A percentile compares a stretch with the other conserved stretches of the same genome.
These are phyloP conservation scores for Megathymus violae DNA, from an alignment of 1,140 invertebrate species.

Conservation along the genomic window DNA sequence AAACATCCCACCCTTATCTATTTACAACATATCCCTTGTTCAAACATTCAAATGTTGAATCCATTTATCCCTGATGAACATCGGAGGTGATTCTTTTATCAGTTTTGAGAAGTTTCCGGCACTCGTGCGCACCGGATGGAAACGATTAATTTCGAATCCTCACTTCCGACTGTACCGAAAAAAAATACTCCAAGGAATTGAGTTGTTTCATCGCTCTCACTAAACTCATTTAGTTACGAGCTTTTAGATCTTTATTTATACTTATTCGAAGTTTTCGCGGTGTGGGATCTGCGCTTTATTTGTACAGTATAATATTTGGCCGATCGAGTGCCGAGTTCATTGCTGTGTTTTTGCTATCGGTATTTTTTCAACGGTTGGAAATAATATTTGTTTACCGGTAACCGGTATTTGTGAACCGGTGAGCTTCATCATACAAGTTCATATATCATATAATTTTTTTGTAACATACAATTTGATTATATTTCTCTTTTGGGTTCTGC, in stretches of 20 bases:
- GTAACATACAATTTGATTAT: too few species aligned
- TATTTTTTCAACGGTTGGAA: too few species aligned
- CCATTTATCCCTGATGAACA: slow-evolving; percentile 7
- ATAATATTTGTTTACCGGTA: too few species aligned
- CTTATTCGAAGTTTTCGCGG: background rate
- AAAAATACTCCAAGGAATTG: slow-evolving; percentile 43
- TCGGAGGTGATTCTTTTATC: slow-evolving; percentile 53
- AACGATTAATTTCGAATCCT: slow-evolving; percentile 57
- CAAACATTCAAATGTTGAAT: slow-evolving; percentile 33
- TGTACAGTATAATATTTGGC: too few species aligned
- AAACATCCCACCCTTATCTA: too few species aligned
- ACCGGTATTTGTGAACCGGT: too few species aligned
- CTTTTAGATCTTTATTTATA: background rate
- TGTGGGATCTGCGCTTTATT: background rate
- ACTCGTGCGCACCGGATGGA: slow-evolving; percentile 59
- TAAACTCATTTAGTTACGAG: slow-evolving; percentile 11
- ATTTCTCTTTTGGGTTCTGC: too few species aligned
- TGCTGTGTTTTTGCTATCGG: too few species aligned
- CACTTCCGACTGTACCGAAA: slow-evolving; percentile 48
- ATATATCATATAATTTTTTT: too few species aligned
- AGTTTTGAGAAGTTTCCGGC: slow-evolving; percentile 58
- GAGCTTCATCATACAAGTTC: too few species aligned
- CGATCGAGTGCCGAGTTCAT: too few species aligned
- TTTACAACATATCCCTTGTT: background rate
- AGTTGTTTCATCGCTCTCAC: slow-evolving; percentile 17